A percentile compares a stretch with the other conserved stretches of the same genome.
Evolutionary conservation across 2,888 invertebrate genomes (phyloP).

Genomic region (Exocentrus adspersus): DNA sequence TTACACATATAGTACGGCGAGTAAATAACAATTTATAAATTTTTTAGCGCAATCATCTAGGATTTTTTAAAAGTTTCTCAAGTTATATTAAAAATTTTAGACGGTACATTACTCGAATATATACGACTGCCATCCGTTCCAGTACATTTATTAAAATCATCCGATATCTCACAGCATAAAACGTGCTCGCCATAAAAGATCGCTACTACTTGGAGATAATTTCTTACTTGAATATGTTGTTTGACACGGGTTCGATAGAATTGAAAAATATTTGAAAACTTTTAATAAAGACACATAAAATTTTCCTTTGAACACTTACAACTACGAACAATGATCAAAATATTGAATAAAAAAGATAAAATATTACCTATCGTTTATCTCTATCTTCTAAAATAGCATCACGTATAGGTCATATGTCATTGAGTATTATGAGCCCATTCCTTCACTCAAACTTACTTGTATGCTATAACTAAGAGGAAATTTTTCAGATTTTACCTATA

Average conservation of each 20-base stretch:
- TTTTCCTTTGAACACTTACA: conserved; percentile 44
- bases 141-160: conserved; percentile 48
- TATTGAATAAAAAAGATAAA: conserved; percentile 48
- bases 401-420: conserved; percentile 54
- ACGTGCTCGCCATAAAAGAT: conserved; percentile 48
- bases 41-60: too few relatives aligned
- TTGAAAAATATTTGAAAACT: conserved; percentile 50
- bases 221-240: conserved; percentile 47
- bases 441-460: conserved; percentile 52
- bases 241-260: conserved; percentile 49
- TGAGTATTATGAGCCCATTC: conserved; percentile 52
- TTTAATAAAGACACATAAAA: conserved; percentile 45
- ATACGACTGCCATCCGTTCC: conserved; percentile 28
- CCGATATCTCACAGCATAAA: conserved; percentile 34
- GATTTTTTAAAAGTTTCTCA: background rate
- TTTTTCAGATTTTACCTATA: conserved; percentile 53
- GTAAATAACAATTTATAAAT: too few relatives aligned
- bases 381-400: conserved; percentile 55
- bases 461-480: conserved; percentile 52
- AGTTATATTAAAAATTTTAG: background rate
- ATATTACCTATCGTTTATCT: conserved; percentile 54
- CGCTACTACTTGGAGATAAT: conserved; percentile 40
- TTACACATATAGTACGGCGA: too few relatives aligned
- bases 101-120: conserved; percentile 14
- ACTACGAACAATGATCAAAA: conserved; percentile 44